phyloP scores from a whole-genome alignment of 2,888 invertebrate genomes.

The Watsonalla binaria region DNA sequence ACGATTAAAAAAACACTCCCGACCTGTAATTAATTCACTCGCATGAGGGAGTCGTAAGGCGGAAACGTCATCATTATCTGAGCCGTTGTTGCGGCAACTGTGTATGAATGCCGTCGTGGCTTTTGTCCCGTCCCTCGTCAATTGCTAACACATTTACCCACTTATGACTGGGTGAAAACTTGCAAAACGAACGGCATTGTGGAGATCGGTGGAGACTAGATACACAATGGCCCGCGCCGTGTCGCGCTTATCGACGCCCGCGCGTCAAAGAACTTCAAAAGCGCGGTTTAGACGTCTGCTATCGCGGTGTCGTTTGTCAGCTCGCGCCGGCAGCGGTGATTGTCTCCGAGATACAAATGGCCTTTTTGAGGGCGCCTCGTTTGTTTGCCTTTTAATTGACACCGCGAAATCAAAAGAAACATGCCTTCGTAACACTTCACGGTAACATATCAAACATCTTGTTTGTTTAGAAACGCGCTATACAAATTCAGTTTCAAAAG shows the following conservation, averaged over 20 bases:
- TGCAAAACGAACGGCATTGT: conserved; percentile 71
- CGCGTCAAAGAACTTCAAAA: conserved; percentile 76
- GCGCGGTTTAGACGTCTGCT: conserved; percentile 66
- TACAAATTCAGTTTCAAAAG: not conserved
- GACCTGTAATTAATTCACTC: conserved; percentile 41
- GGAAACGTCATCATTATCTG: conserved; percentile 63
- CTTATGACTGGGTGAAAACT: conserved; percentile 72
- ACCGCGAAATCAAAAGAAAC: conserved; percentile 18
- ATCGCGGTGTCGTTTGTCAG: conserved; percentile 68
- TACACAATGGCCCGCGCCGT: conserved; percentile 43
- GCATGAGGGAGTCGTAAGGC: conserved; percentile 30
- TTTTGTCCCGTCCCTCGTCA: conserved; percentile 56
- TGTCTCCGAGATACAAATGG: conserved; percentile 64
- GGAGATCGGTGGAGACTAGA: conserved; percentile 27
- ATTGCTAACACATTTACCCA: conserved; percentile 76
- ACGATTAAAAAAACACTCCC: conserved; percentile 20
- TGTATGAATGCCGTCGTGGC: conserved; percentile 33
- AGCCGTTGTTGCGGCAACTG: conserved; percentile 48
- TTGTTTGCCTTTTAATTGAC: conserved; percentile 62
- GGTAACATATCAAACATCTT: not conserved
- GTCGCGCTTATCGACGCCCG: conserved; percentile 62
- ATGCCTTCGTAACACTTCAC: conserved; percentile 10
- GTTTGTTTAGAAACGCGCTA: not conserved
- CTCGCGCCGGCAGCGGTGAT: conserved; percentile 61
- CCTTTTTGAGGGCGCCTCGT: conserved; percentile 55